Evolutionary conservation across 2,113 vertebrate genomes (phyloP), one percentile per base, ranked within the genome.

Genomic region (Sorex fumeus): DNA sequence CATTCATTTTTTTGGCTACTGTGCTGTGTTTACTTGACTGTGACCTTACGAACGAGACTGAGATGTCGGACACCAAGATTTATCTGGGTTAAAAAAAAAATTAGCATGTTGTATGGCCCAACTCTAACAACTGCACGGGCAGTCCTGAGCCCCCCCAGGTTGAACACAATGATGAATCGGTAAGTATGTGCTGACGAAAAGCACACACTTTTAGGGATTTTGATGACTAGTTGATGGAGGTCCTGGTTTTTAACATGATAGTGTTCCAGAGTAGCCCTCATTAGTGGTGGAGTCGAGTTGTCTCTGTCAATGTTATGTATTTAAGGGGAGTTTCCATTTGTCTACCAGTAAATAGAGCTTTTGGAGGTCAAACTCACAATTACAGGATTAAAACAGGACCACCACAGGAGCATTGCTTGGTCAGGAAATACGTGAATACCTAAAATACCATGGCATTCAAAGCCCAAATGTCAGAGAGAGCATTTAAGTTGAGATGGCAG

Each of bases 281-380:
- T 45, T 53, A 82, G 67, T 10, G 16, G 90, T 21, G 23, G 1
- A 66, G 36, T 36, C 82, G 71, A 87, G 69, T 12, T 43, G 40
- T 18, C 36, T 90, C 76, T 90, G 76, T 90, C 85, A 64, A 64
- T 25, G 62, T 60, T 84, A 64, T 67, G 89, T 75, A 74, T 87
- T 95, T 89, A 88, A 94, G 78, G 69, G 91, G 81, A 34, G 84
- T 96, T 93, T 92, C 88, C 80, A 94, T 82, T 91, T 79, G 72
- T 88, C 92, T 66, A 75, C 87, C 86, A 50, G 87, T 94, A 91
- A 93, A 92, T 62, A 87, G 30, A 94, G 92, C 77, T 93, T 95
- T 82, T 93, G 94, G 91, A 95, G 95, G 96, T 95, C 96, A 96
- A 77, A 82, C 74, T 92, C 78, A 79, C 89, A 92, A 83, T 85